These are phyloP conservation scores for Drosophila erecta DNA, from an alignment of 1,140 invertebrate genomes.

Conservation along the genomic window DNA sequence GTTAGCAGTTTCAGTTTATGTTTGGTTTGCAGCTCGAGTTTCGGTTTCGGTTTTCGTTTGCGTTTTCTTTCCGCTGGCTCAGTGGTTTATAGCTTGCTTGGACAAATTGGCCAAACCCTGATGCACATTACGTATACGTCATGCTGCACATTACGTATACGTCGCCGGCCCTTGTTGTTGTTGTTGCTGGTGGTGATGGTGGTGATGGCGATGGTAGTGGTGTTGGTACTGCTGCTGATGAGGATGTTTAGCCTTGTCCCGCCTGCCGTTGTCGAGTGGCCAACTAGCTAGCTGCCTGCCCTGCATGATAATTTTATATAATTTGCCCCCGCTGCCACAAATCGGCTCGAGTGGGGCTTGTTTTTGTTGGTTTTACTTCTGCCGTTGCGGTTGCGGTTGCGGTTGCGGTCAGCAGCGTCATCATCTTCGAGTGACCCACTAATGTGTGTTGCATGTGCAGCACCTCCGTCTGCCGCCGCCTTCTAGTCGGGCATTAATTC, in stretches of 20 bases:
- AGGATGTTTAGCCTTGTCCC: constrained; percentile 52
- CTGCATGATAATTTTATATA: constrained; percentile 83
- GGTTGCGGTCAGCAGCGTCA: constrained; percentile 45
- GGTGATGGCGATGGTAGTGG: background rate
- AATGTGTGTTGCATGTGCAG: constrained; percentile 67
- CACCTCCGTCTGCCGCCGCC: constrained; percentile 2
- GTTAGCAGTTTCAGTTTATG: constrained; percentile 19
- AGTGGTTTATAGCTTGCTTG: constrained; percentile 29
- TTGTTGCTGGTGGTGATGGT: constrained; percentile 20
- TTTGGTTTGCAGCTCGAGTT: constrained; percentile 3
- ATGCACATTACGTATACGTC: constrained; percentile 70
- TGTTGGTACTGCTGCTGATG: constrained; percentile 17
- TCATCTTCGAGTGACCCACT: constrained; percentile 49
- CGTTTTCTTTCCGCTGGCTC: constrained; percentile 21
- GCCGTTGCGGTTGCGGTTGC: constrained; percentile 30
- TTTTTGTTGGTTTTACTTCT: background rate
- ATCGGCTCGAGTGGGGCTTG: constrained; percentile 6
- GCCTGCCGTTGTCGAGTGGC: constrained; percentile 63
- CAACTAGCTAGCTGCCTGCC: constrained; percentile 60
- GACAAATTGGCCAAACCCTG: constrained; percentile 62
- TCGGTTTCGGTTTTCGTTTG: constrained; percentile 1
- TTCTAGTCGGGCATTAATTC: constrained; percentile 50
- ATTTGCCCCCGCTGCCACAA: constrained; percentile 58
- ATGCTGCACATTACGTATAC: constrained; percentile 58
- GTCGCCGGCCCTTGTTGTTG: constrained; percentile 20